phyloP scores from a whole-genome alignment of 2,113 vertebrate genomes.

The Pelusios castaneus region DNA sequence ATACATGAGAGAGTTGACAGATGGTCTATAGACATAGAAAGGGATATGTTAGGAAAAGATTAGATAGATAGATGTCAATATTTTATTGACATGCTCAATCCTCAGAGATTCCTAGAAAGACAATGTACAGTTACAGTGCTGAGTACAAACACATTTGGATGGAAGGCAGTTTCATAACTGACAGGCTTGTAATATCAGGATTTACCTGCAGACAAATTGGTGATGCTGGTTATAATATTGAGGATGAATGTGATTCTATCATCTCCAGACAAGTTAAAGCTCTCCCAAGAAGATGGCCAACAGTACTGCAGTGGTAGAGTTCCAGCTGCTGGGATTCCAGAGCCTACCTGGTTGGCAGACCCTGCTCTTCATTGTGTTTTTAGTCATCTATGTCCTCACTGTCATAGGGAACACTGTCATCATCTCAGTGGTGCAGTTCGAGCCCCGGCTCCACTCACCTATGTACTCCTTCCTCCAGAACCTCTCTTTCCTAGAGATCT shows the following conservation, averaged over 20 bases:
- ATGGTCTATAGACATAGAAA: no score
- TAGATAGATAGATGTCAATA: no score
- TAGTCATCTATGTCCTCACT: conserved; percentile 49
- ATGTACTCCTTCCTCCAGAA: conserved; percentile 60
- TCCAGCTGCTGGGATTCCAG: conserved; percentile 61
- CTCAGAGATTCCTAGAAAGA: no score
- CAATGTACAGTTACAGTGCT: no score
- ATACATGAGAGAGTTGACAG: no score
- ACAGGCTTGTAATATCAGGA: no score
- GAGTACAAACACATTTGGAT: no score
- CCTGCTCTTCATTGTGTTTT: conserved; percentile 46
- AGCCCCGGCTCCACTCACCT: conserved; percentile 4
- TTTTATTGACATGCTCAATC: no score
- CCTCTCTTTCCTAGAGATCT: conserved; percentile 61
- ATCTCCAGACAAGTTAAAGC: not conserved
- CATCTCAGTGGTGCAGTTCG: conserved; percentile 24
- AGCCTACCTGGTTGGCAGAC: conserved; percentile 29
- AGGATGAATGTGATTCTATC: not conserved
- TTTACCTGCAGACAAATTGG: no score
- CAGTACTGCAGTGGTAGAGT: conserved; percentile 15
- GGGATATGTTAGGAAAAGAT: no score
- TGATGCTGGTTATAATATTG: not conserved
- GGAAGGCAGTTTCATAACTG: no score
- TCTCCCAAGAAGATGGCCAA: not conserved
- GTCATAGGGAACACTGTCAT: conserved; percentile 38